phyloP scores from a whole-genome alignment of 2,113 vertebrate genomes.

The human region GRCh38 chr7:87137501-87138000 shows the following conservation, averaged over 20 bases:
- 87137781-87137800: background rate
- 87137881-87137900: background rate
- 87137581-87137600: background rate
- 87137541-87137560: no score
- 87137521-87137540: no score
- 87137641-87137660: background rate
- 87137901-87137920: background rate
- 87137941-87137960: background rate
- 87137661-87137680: background rate
- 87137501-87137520: no score
- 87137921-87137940: background rate
- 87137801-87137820: background rate
- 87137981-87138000: background rate
- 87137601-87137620: background rate
- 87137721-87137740: background rate
- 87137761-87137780: background rate
- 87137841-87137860: background rate
- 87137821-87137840: background rate
- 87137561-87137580: no score
- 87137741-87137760: background rate
- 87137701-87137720: background rate
- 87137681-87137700: background rate
- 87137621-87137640: background rate
- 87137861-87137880: background rate
- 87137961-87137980: background rate